These are phyloP conservation scores for Neolamprologus toae DNA, from an alignment of 2,113 vertebrate species.

Conservation along the genomic window DNA sequence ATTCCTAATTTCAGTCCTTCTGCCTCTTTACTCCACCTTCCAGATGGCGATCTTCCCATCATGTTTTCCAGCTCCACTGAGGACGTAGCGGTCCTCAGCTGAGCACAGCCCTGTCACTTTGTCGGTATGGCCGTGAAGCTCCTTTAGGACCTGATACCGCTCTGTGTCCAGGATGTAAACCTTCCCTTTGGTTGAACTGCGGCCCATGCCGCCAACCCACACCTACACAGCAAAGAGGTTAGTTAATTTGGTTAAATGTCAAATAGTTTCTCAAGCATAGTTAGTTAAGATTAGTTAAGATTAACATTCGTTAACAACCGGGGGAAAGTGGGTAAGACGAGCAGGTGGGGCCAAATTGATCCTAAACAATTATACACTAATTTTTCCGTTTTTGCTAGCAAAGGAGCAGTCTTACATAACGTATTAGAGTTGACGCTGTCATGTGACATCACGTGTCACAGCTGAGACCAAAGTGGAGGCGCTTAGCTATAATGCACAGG, in stretches of 20 bases:
- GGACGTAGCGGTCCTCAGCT: slow-evolving; percentile 86
- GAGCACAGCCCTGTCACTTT: slow-evolving; percentile 82
- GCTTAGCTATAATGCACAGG: neutral
- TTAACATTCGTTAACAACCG: neutral
- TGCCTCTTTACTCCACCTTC: slow-evolving; percentile 79
- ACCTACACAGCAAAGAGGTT: slow-evolving; percentile 63
- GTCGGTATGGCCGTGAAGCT: slow-evolving; percentile 82
- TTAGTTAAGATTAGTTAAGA: neutral
- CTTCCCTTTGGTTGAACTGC: slow-evolving; percentile 81
- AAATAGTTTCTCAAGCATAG: neutral
- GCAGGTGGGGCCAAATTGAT: neutral
- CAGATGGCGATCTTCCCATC: slow-evolving; percentile 97
- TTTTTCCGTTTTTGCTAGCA: neutral
- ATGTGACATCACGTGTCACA: neutral
- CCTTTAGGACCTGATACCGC: slow-evolving; percentile 79
- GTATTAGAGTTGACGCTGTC: neutral
- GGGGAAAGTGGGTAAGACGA: neutral
- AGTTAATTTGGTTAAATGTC: too few species aligned
- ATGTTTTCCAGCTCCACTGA: slow-evolving; percentile 81
- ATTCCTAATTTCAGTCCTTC: neutral
- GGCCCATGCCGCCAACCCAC: slow-evolving; percentile 85
- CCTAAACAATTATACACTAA: neutral
- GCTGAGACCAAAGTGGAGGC: neutral
- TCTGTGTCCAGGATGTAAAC: slow-evolving; percentile 81
- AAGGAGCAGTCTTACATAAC: neutral